Evolutionary conservation across 92 coral and sea anemone species (phyloP), one percentile per base, ranked within the genome.

Genomic region (Galaxea fascicularis): DNA sequence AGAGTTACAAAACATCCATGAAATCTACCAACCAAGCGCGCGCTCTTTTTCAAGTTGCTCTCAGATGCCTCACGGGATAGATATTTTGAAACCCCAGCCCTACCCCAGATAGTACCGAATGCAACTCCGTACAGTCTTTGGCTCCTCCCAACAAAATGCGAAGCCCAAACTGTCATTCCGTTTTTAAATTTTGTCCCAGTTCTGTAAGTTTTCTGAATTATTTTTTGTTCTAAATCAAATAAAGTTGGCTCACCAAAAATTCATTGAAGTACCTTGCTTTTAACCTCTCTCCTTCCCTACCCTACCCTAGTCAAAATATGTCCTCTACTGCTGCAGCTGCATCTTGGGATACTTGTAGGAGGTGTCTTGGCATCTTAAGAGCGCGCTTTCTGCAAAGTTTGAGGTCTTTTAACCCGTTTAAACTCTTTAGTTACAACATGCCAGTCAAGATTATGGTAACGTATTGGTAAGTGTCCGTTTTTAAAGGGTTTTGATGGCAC

Each of bases 401-500:
- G 8, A 82, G 80, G 52, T 18, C 82, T 58, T 60, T 69, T 27
- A 54, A 56, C 77, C 70, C 81, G 65, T 81, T 65, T 41, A 71
- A 28, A 62, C 82, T 65, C 71, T 59, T 58, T 10, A 52, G 21
- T 54, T 39, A 57, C 83, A 82, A 17, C 44, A 88, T 88, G 91
- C 73, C 84, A 18, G 91, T 88, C 26, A 82, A 75, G 60, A 16
- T 77, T 28, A 49, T 15, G 63, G 54, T 87, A 18, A 59, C 73
- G 52, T 87, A 87, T 76, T 87, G 91, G 91, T 87, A 74, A 81
- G 91, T 44, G 28, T 16, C 15, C 53, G 31, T 67, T 65, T 28
- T 47, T 15, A 7, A 22, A 4, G 29, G 20, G 27, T 7, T 17
- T 44, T 45, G 17, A 26, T 1, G 1, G 25, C 35, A 17, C 8